A percentile compares a stretch with the other conserved stretches of the same genome.
phyloP scores from a whole-genome alignment of 2,888 invertebrate species.

The Cactoblastis cactorum region DNA sequence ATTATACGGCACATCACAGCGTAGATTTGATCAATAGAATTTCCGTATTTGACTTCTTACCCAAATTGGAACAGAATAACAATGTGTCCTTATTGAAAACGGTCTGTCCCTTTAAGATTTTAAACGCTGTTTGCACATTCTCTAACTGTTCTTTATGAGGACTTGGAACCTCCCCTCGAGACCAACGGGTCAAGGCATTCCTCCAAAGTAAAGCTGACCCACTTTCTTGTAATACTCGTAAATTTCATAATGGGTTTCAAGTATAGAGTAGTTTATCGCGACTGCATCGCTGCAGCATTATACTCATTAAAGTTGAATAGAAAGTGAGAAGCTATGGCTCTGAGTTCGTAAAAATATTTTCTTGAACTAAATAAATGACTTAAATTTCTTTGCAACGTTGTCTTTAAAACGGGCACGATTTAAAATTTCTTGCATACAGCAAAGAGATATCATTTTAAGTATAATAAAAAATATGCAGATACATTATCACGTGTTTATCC shows the following conservation, averaged over 20 bases:
- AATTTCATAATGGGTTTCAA: background rate
- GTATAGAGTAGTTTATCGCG: background rate
- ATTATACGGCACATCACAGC: too few species aligned
- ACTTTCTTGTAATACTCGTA: conserved; percentile 1
- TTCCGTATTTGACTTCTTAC: background rate
- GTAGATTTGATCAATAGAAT: background rate
- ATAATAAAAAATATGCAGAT: too few species aligned
- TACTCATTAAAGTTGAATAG: conserved; percentile 2
- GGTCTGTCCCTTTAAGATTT: background rate
- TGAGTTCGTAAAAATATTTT: conserved; percentile 15
- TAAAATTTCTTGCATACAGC: background rate
- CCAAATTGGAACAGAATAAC: background rate
- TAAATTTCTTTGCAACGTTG: background rate
- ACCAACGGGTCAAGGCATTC: background rate
- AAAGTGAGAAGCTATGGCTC: conserved; percentile 2
- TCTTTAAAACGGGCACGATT: background rate
- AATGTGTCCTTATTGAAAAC: background rate
- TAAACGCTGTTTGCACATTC: background rate
- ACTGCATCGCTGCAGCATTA: background rate
- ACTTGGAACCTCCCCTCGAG: background rate
- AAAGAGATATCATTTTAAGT: too few species aligned
- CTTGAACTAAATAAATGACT: background rate
- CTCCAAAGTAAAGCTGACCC: conserved; percentile 12
- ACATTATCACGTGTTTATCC: too few species aligned
- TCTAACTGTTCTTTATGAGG: conserved; percentile 6